Conservation (phyloP, 2,113 vertebrate species). For the Cephalopholis sonnerati region DNA sequence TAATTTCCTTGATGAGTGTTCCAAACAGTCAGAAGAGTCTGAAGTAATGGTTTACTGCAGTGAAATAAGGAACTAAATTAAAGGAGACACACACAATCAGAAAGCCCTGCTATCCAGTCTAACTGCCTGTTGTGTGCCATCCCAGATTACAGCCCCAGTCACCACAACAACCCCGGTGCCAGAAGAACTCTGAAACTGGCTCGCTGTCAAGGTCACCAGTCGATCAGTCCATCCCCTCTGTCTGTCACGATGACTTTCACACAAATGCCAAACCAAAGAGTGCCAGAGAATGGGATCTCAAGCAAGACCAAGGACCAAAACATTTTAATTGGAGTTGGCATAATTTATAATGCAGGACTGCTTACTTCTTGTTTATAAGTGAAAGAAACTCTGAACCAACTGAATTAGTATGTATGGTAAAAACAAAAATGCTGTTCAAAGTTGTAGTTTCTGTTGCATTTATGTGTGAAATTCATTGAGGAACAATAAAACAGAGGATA, state of each 20-base stretch:
- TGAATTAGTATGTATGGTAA: background rate
- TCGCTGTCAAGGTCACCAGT: slow-evolving; percentile 70
- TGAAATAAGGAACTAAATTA: background rate
- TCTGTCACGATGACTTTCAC: slow-evolving; percentile 43
- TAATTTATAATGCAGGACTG: background rate
- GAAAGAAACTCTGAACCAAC: background rate
- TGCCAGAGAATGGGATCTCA: background rate
- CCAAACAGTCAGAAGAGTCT: background rate
- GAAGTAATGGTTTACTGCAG: background rate
- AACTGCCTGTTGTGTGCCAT: slow-evolving; percentile 44
- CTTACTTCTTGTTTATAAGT: background rate
- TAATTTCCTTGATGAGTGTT: background rate
- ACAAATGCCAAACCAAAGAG: slow-evolving; percentile 23
- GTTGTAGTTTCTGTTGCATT: slow-evolving; percentile 6
- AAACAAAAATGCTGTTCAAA: background rate
- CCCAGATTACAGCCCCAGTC: slow-evolving; percentile 46
- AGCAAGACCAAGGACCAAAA: background rate
- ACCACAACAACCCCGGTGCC: slow-evolving; percentile 45
- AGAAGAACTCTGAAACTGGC: slow-evolving; percentile 56
- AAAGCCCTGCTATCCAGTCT: slow-evolving; percentile 29
- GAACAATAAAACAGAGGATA: background rate
- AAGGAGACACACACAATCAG: background rate
- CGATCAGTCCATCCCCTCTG: slow-evolving; percentile 35
- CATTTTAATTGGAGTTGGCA: background rate
- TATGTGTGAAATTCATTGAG: background rate